Percentiles rank a stretch among this genome's conserved stretches.
These are phyloP conservation scores for Microcebus jonahi DNA, from an alignment of 2,113 vertebrate species.

Conservation along the genomic window DNA sequence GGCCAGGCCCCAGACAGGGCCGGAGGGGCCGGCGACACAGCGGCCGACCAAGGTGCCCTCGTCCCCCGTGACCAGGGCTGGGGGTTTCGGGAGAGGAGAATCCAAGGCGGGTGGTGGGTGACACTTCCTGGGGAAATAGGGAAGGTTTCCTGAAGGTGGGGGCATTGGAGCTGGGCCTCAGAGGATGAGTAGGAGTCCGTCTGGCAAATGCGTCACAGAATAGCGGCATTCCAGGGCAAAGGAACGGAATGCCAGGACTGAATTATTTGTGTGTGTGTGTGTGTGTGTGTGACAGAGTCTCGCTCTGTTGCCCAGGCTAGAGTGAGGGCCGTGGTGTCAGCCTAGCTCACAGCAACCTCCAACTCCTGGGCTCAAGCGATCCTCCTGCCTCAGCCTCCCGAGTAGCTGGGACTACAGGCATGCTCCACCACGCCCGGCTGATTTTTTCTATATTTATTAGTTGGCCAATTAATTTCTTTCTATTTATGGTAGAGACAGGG, in stretches of 20 bases:
- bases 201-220: background rate
- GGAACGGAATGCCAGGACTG: too few species aligned
- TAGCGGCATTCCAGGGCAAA: background rate
- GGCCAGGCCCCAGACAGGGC: background rate
- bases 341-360: too few species aligned
- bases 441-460: too few species aligned
- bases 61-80: background rate
- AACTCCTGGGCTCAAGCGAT: too few species aligned
- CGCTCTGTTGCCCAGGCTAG: too few species aligned
- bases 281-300: too few species aligned
- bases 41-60: background rate
- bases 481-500: too few species aligned
- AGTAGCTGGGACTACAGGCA: too few species aligned
- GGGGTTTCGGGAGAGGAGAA: background rate
- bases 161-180: background rate
- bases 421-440: too few species aligned
- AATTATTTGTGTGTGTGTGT: background rate
- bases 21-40: background rate
- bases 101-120: background rate
- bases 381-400: too few species aligned
- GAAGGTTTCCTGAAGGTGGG: background rate
- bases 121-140: background rate
- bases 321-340: too few species aligned
- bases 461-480: too few species aligned
- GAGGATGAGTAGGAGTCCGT: background rate